Base-by-base conservation (phyloP, 2,113 vertebrate species). In the Stigmatopora nigra region DNA sequence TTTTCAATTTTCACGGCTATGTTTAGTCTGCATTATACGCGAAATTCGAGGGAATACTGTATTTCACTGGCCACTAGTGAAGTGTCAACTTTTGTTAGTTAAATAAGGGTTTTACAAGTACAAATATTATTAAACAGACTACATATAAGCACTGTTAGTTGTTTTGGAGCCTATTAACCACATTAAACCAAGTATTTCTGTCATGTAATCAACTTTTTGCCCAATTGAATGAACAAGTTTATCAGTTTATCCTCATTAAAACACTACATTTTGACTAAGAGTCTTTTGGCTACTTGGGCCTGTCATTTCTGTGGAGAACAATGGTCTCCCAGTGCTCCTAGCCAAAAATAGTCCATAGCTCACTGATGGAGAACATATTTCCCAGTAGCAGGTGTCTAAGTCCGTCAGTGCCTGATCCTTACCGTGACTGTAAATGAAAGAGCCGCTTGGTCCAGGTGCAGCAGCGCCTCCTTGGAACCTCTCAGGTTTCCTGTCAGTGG, bases 341-440 rank as follows among this genome's bases (percentile, higher is more conserved):
- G 82, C 80, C 80, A 85, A 82, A 82, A 82, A 86, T 84, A 87
- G 83, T 86, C 85, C 73, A 76, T 78, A 84, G 84, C 79, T 88
- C 85, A 86, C 80, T 89, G 90, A 90, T 88, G 89, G 88, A 87
- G 89, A 89, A 90, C 89, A 89, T 90, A 90, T 89, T 89, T 78
- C 73, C 80, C 87, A 90, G 89, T 89, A 89, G 84, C 85, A 90
- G 88, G 89, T 91, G 89, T 88, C 87, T 88, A 87, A 87, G 84
- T 85, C 82, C 84, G 86, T 90, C 88, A 87, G 79, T 82, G 83
- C 82, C 85, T 85, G 84, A 81, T 89, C 83, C 78, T 87, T 88
- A 84, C 77, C 84, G 81, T 78, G 84, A 79, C 86, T 85, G 80
- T 86, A 88, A 82, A 83, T 82, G 79, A 90, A 89, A 88, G 88